Evolutionary conservation across 2,113 vertebrate genomes (phyloP), one percentile per base, ranked within the genome.

Genomic region (Erythrocercus mccallii): DNA sequence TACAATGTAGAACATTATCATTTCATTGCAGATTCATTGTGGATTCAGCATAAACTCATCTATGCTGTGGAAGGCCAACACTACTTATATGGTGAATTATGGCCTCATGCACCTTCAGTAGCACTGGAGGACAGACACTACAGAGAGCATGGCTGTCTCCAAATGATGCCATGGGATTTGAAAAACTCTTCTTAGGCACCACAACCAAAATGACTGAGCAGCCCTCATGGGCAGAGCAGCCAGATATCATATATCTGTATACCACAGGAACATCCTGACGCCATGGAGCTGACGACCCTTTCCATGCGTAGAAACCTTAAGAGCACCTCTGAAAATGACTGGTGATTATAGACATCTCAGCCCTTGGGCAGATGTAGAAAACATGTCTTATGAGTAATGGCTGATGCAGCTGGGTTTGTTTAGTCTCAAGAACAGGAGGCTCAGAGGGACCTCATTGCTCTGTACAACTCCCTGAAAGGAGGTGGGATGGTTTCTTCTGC

Each of bases 251-350:
- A 14, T 37, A 68, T 21, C 65, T 54, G 9, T 74, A 23, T 48
- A 40, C 5, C 31, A 50, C 24, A 44, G 20, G 68, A 78, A 31
- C 8, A 37, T 64, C 65, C 37, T 71, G 40, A 51, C 0, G 0
- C 57, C 31, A 37, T 1, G 4, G 44, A 68, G 6, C 1, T 64
- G 37, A 40, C 0, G 0, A 53, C 51, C 35, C 12, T 78, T 70
- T 71, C 12, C 33, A 24, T 76, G 9, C 65, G 53, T 30, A 78
- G 51, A 74, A 62, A 31, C 47, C 57, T 15, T 12, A 50, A 51
- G 11, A 61, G 76, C 16, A 45, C 38, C 51, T 88, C 50, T 61
- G 64, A 31, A 80, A 81, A 38, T 53, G 37, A 11, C 21, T 64
- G 14, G 11, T 71, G 11, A 40, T 62, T 73, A n/a, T 28, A 82